Evolutionary conservation across 2,113 vertebrate genomes (phyloP), one percentile per base, ranked within the genome.

Genomic region (Philantomba maxwellii): DNA sequence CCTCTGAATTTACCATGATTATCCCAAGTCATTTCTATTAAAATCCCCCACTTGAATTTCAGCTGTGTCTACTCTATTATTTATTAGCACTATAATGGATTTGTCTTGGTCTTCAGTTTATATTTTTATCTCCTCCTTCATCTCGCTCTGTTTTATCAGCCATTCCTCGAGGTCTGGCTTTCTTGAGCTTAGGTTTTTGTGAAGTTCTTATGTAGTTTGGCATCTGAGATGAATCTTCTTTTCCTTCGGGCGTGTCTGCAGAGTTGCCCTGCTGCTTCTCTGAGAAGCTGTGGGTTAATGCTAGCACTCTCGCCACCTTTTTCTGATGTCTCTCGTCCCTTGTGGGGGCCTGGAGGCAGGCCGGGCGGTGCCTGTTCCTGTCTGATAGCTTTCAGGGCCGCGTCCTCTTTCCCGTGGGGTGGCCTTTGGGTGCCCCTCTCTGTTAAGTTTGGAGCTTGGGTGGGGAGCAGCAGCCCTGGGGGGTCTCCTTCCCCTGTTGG

Each of bases 261-360:
- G 94, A 78, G 78, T 87, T 94, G 47, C 70, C 47, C 83, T 89
- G 87, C 85, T 86, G 64, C 73, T 70, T 66, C 64, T 97, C 75
- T 97, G 95, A 85, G 91, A 94, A 80, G 75, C 77, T 57, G 57
- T 94, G 87, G 53, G 80, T 86, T 75, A 95, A 84, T 95, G 80
- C 83, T 95, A 82, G 82, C 90, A 89, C 81, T 55, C 81, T 55
- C 83, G 95, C 77, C 78, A 53, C 87, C 89, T 91, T 95, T 86
- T 84, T 23, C 55, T 96, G 84, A 55, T 84, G 47, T 60, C 75
- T 66, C 75, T 75, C 15, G 53, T 85, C 64, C 90, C 93, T 90
- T 60, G 43, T 94, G 95, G 96, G 82, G 89, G 39, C 64, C 87
- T 11, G 21, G 77, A 87, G 87, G 43, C 26, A 60, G 23, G 21